A percentile compares a stretch with the other conserved stretches of the same genome.
Conservation (phyloP, 2,888 invertebrate genomes). For the Trichogramma dendrolimi region DNA sequence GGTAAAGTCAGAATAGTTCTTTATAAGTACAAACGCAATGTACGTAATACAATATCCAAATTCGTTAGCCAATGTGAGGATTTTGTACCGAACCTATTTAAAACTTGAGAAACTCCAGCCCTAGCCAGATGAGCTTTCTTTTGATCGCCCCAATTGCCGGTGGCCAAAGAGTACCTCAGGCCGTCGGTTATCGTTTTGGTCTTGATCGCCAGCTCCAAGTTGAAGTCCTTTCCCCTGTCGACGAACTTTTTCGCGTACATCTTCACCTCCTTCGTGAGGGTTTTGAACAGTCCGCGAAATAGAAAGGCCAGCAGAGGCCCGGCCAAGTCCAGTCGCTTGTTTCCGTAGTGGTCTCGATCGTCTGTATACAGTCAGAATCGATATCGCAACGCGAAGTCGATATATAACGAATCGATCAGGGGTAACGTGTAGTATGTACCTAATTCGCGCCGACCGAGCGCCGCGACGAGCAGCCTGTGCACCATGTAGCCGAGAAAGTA, state of each 20-base stretch:
- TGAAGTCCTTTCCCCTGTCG: conserved; percentile 97
- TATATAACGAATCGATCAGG: too few relatives aligned
- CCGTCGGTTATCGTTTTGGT: conserved; percentile 98
- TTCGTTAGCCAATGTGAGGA: too few relatives aligned
- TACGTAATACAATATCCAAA: too few relatives aligned
- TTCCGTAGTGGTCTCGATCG: conserved; percentile 99
- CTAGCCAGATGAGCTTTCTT: conserved; percentile 99
- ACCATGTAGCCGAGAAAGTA: conserved; percentile 99
- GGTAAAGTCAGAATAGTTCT: too few relatives aligned
- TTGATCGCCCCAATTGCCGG: conserved; percentile 99
- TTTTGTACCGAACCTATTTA: conserved; percentile 61
- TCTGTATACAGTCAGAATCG: conserved; percentile 54
- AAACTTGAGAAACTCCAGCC: conserved; percentile 75
- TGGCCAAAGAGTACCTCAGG: conserved; percentile 93
- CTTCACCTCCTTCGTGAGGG: conserved; percentile 92
- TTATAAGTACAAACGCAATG: too few relatives aligned
- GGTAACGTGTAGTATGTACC: conserved; percentile 51
- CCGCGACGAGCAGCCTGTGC: conserved; percentile 87
- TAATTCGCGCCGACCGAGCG: conserved; percentile 90
- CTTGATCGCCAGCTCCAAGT: conserved; percentile 92
- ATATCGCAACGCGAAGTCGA: too few relatives aligned
- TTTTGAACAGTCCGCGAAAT: conserved; percentile 94
- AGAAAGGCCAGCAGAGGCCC: conserved; percentile 95
- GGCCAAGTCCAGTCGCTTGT: conserved; percentile 95
- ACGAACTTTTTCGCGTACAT: conserved; percentile 99